Conservation (phyloP, 1,140 invertebrate species). For the Agrilus planipennis region DNA sequence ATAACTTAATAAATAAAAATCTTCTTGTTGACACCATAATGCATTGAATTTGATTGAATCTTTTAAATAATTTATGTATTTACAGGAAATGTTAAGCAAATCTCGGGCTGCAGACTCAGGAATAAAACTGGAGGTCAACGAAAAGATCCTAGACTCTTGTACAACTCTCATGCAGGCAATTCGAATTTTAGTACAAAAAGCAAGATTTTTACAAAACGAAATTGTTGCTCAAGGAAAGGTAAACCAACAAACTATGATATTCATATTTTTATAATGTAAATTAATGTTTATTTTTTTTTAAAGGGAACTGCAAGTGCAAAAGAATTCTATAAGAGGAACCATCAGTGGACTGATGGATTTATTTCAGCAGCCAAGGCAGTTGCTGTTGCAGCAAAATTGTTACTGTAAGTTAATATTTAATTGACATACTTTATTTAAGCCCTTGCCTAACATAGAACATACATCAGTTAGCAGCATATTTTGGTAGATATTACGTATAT, state of each 20-base stretch:
- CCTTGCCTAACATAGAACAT: too few relatives aligned
- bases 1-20: too few relatives aligned
- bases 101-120: slow-evolving; percentile 81
- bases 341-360: slow-evolving; percentile 97
- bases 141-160: slow-evolving; percentile 93
- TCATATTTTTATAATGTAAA: background rate
- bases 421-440: background rate
- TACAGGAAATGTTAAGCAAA: slow-evolving; percentile 70
- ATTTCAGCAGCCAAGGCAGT: slow-evolving; percentile 97
- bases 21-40: too few relatives aligned
- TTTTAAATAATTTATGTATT: slow-evolving; percentile 2
- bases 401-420: slow-evolving; percentile 56
- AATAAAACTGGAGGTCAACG: slow-evolving; percentile 93
- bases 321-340: slow-evolving; percentile 97
- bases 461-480: too few relatives aligned
- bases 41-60: too few relatives aligned
- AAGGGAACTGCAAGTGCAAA: slow-evolving; percentile 69
- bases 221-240: slow-evolving; percentile 79
- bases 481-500: too few relatives aligned
- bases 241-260: slow-evolving; percentile 24
- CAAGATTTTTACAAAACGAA: slow-evolving; percentile 81
- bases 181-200: slow-evolving; percentile 76
- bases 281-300: slow-evolving; percentile 7
- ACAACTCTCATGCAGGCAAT: slow-evolving; percentile 91
- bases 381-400: slow-evolving; percentile 84